These are phyloP conservation scores for Monopis laevigella DNA, from an alignment of 2,888 invertebrate genomes.

Conservation along the genomic window DNA sequence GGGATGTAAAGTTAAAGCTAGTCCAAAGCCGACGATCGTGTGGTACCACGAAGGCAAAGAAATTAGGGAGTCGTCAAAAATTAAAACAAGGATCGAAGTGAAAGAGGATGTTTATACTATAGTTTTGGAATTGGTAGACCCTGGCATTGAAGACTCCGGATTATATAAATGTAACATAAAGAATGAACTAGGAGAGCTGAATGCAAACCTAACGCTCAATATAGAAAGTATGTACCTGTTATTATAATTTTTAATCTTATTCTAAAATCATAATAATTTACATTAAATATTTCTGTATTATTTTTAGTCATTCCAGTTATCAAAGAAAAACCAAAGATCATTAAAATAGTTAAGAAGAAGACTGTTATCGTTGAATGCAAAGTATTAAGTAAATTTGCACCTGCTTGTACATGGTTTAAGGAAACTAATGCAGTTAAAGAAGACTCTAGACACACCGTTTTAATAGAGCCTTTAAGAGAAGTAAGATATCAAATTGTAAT, in stretches of 20 bases:
- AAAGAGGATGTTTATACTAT: conserved; percentile 86
- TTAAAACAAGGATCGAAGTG: conserved; percentile 81
- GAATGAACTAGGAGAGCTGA: conserved; percentile 94
- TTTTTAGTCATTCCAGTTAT: conserved; percentile 88
- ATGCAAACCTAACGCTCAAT: conserved; percentile 96
- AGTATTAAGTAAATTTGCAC: conserved; percentile 92
- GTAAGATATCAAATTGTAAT: conserved; percentile 36
- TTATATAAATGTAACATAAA: conserved; percentile 98
- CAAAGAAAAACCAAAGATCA: conserved; percentile 90
- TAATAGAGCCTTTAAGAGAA: conserved; percentile 82
- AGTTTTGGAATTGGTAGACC: conserved; percentile 87
- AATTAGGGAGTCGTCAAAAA: conserved; percentile 83
- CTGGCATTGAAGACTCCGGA: conserved; percentile 95
- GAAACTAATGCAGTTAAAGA: conserved; percentile 82
- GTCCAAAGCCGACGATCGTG: conserved; percentile 57
- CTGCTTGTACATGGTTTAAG: conserved; percentile 94
- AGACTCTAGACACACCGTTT: conserved; percentile 78
- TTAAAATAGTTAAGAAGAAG: conserved; percentile 91
- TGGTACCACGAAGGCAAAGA: conserved; percentile 66
- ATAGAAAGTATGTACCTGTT: conserved; percentile 85
- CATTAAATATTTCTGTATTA: conserved; percentile 17
- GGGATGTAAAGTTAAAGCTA: conserved; percentile 63
- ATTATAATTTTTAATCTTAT: neutral
- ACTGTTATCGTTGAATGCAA: conserved; percentile 94
- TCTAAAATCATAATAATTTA: no score